Evolutionary conservation across 2,888 invertebrate species (phyloP).

Genomic region (Synanthedon tipuliformis): DNA sequence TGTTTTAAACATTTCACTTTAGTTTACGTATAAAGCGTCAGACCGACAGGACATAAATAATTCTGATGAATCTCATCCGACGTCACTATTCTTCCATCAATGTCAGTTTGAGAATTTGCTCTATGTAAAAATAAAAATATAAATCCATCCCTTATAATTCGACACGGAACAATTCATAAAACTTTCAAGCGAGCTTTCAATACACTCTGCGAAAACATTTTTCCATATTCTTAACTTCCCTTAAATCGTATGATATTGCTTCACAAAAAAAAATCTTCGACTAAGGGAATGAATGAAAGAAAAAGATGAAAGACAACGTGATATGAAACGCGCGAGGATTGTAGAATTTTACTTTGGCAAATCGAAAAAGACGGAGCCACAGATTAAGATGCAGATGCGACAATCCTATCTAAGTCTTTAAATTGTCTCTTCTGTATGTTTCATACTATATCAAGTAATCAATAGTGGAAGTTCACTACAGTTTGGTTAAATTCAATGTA

Average conservation of each 20-base stretch:
- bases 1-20: too few species aligned
- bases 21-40: too few species aligned
- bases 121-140: not conserved
- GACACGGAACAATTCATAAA: not conserved
- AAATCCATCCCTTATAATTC: not conserved
- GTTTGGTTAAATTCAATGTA: too few species aligned
- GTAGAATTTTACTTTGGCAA: constrained; percentile 27
- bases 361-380: constrained; percentile 21
- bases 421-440: too few species aligned
- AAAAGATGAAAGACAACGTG: constrained; percentile 33
- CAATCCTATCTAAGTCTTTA: too few species aligned
- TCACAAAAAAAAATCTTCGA: constrained; percentile 24
- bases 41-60: too few species aligned
- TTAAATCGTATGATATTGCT: constrained; percentile 21
- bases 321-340: constrained; percentile 37
- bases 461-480: too few species aligned
- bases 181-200: not conserved
- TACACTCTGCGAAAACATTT: not conserved
- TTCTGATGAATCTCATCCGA: too few species aligned
- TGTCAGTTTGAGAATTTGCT: too few species aligned
- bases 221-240: not conserved
- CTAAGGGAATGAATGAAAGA: constrained; percentile 25
- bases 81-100: too few species aligned
- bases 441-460: too few species aligned
- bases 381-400: constrained; percentile 12